phyloP scores from a whole-genome alignment of 2,113 vertebrate species.

The Mastomys natalensis region DNA sequence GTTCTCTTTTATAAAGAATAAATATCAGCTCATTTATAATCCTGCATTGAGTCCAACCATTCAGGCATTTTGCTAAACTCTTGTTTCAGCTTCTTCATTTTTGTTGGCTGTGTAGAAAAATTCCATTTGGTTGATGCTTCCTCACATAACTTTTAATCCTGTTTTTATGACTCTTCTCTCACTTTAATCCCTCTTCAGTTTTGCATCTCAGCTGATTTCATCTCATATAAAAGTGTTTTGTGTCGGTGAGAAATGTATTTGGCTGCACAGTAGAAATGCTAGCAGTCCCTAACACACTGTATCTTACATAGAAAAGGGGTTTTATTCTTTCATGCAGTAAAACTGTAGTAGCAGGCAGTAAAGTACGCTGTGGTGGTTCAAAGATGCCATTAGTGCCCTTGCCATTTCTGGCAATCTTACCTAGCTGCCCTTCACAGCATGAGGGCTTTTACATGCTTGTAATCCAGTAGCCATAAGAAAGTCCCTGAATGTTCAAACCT shows the following conservation, averaged over 20 bases:
- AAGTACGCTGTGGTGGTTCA: not conserved
- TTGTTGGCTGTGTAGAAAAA: constrained; percentile 33
- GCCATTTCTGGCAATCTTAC: not conserved
- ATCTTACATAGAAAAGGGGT: not conserved
- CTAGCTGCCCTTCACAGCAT: not conserved
- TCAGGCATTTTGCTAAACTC: constrained; percentile 41
- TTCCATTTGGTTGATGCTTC: constrained; percentile 52
- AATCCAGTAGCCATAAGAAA: not conserved
- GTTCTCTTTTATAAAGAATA: constrained; percentile 9
- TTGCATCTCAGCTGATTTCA: constrained; percentile 15
- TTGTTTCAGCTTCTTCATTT: constrained; percentile 37
- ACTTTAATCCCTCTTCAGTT: constrained; percentile 52
- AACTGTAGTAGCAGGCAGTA: not conserved
- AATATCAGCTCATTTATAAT: constrained; percentile 22
- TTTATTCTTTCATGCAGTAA: not conserved
- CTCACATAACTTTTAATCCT: constrained; percentile 59
- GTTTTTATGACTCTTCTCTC: constrained; percentile 59
- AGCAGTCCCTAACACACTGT: not conserved
- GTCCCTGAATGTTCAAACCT: not conserved
- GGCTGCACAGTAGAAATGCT: not conserved
- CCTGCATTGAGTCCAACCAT: not conserved
- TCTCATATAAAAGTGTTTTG: constrained; percentile 35
- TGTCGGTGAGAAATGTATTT: constrained; percentile 42
- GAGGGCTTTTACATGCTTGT: not conserved
- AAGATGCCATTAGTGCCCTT: not conserved